phyloP scores from a whole-genome alignment of 2,113 vertebrate species.

The Misgurnus anguillicaudatus region DNA sequence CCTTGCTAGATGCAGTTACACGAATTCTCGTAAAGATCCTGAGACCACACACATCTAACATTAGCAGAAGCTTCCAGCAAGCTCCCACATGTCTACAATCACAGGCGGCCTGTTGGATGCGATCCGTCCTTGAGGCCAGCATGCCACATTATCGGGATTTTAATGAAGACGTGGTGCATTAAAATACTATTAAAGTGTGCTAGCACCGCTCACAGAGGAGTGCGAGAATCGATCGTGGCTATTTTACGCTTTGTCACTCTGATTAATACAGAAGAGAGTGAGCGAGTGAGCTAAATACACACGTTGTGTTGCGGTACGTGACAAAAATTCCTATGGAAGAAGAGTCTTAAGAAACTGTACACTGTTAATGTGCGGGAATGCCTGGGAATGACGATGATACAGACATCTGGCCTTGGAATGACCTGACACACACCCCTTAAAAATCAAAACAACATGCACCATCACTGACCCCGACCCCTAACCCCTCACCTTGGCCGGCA shows the following conservation, averaged over 20 bases:
- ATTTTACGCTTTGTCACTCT: constrained; percentile 30
- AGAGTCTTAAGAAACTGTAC: background rate
- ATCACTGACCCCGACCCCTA: background rate
- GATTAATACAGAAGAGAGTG: constrained; percentile 42
- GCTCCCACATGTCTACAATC: background rate
- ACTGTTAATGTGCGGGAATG: background rate
- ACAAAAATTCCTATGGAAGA: constrained; percentile 17
- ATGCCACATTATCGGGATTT: constrained; percentile 21
- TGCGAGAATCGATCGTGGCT: constrained; percentile 31
- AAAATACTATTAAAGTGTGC: constrained; percentile 45
- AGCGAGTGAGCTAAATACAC: background rate
- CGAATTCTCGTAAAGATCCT: background rate
- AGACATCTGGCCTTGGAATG: constrained; percentile 29
- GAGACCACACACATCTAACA: constrained; percentile 29
- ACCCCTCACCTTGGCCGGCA: background rate
- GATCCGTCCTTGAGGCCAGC: constrained; percentile 30
- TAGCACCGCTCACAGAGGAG: constrained; percentile 10
- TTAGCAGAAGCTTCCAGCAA: background rate
- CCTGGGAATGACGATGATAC: background rate
- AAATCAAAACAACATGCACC: constrained; percentile 1
- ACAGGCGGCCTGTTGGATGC: constrained; percentile 19
- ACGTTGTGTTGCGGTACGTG: background rate
- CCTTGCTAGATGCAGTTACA: background rate
- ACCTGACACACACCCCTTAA: constrained; percentile 1
- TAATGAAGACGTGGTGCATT: constrained; percentile 39